Evolutionary conservation across 2,888 invertebrate genomes (phyloP), one percentile per base, ranked within the genome.

Genomic region (Didymodactylos carnosus): DNA sequence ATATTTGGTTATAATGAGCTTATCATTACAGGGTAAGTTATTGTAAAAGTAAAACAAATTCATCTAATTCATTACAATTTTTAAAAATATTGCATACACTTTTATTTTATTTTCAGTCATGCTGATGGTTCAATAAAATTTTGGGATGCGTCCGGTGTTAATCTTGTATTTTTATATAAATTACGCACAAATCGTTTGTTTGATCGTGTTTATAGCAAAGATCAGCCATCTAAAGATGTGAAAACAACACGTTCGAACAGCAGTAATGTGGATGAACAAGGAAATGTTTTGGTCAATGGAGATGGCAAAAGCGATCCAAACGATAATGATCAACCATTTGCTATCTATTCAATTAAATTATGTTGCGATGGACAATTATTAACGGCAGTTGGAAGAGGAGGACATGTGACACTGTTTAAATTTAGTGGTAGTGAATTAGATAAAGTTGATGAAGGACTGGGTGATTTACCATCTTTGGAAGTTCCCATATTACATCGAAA

Each of bases 161-260:
- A 27, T 41, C 29, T 74, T 53, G 35, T 41, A 8, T 71, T 94
- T 80, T 87, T 97, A 81, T 97, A 97, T 86, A 95, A 95, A 87
- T 77, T 97, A 81, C 97, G 95, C 87, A 94, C 94, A 82, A 91
- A 92, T 78, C 94, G 95, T 87, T 87, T 90, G 75, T 90, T 91
- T 83, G 91, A 91, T 82, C 88, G 88, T 80, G 88, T 88, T 77
- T 87, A 81, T 78, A 77, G 79, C 76, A 77, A 72, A n/a, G 77
- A 78, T 73, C 78, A 78, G 23, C 77, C 49, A n/a, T 49, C 51
- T 16, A 39, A 43, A 27, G 62, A 62, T n/a, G n/a, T 35, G 27
- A 62, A 62, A 35, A 35, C 62, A 10, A 62, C 62, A 35, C 62
- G 62, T 62, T 8, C 62, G n/a, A 62, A 62, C n/a, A 62, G 62